Conservation (phyloP, 1,140 invertebrate genomes). For the Tenebrio molitor region DNA sequence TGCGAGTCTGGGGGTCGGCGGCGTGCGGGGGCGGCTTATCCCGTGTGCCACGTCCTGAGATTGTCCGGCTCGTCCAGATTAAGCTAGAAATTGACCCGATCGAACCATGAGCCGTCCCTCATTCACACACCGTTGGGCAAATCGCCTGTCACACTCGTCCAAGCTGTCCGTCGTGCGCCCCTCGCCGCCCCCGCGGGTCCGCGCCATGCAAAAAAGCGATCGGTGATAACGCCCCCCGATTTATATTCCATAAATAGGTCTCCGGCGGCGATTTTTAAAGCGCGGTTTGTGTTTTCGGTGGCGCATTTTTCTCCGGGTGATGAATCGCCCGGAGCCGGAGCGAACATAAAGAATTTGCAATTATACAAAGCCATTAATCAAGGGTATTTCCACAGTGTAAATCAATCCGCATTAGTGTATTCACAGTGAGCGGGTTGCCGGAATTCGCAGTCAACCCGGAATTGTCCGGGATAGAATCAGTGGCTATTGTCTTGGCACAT, state of each 20-base stretch:
- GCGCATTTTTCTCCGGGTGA: slow-evolving; percentile 25
- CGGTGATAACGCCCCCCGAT: background rate
- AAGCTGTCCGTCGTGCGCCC: slow-evolving; percentile 1
- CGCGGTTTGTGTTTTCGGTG: background rate
- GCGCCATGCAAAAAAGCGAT: slow-evolving; percentile 17
- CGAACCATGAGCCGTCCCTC: slow-evolving; percentile 63
- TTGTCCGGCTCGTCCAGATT: slow-evolving; percentile 64
- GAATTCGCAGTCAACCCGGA: slow-evolving; percentile 60
- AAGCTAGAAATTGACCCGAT: slow-evolving; percentile 65
- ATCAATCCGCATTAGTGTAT: slow-evolving; percentile 65
- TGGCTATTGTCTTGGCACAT: slow-evolving; percentile 53
- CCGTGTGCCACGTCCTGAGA: slow-evolving; percentile 59
- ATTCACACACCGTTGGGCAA: slow-evolving; percentile 65
- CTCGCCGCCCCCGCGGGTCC: background rate
- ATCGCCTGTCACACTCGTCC: slow-evolving; percentile 63
- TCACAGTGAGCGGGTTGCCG: slow-evolving; percentile 59
- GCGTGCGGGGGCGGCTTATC: slow-evolving; percentile 49
- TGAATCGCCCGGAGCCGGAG: slow-evolving; percentile 51
- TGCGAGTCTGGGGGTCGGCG: slow-evolving; percentile 42
- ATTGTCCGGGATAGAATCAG: slow-evolving; percentile 57
- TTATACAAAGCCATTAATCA: slow-evolving; percentile 65
- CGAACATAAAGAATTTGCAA: slow-evolving; percentile 66
- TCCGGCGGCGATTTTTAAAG: background rate
- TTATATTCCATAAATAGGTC: slow-evolving; percentile 6
- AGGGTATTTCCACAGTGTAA: slow-evolving; percentile 63